phyloP scores from a whole-genome alignment of 2,113 vertebrate species.

The Mesitornis unicolor region DNA sequence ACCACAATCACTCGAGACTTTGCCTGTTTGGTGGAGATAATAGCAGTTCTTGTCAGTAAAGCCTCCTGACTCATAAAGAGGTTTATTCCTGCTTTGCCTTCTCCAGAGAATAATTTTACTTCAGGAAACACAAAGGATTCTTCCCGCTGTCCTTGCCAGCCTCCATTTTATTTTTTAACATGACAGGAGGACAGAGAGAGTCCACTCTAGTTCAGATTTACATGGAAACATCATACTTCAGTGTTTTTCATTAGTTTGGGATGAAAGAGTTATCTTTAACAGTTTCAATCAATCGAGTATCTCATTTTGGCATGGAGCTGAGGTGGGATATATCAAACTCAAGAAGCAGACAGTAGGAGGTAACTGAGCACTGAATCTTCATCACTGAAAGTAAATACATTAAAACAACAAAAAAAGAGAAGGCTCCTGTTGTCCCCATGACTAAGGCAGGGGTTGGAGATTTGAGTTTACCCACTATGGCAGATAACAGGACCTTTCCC shows the following conservation, averaged over 20 bases:
- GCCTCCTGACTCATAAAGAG: background rate
- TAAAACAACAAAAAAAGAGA: background rate
- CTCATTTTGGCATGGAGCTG: background rate
- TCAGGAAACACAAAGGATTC: background rate
- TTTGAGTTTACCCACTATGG: background rate
- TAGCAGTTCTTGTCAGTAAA: slow-evolving; percentile 1
- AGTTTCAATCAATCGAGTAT: background rate
- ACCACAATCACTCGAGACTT: background rate
- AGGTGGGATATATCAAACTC: background rate
- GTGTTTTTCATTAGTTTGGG: background rate
- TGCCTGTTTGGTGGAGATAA: slow-evolving; percentile 38
- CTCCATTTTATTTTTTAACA: background rate
- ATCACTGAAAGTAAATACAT: background rate
- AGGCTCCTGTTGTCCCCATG: background rate
- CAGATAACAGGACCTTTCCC: background rate
- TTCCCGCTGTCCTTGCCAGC: background rate
- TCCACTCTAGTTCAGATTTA: background rate
- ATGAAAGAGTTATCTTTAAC: background rate
- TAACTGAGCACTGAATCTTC: background rate
- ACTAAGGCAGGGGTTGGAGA: background rate
- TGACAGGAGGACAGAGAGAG: background rate
- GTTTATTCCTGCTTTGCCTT: slow-evolving; percentile 9
- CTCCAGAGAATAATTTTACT: background rate
- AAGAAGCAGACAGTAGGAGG: background rate
- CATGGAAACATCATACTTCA: background rate